Conservation (phyloP, 1,140 invertebrate genomes). For the Temnothorax longispinosus region DNA sequence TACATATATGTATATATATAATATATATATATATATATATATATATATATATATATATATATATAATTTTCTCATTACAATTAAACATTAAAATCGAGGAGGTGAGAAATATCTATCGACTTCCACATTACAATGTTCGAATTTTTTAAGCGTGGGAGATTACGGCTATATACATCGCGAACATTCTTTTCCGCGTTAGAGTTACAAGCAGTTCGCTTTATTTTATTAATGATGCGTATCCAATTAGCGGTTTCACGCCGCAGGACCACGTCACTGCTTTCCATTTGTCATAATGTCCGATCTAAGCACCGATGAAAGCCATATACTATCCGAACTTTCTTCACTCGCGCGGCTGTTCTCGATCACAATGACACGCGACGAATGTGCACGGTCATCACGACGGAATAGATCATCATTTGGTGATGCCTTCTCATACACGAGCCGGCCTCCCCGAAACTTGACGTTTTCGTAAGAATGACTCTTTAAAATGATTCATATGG, state of each 20-base stretch:
- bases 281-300: constrained; percentile 70
- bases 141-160: constrained; percentile 28
- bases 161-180: constrained; percentile 25
- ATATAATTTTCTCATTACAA: not conserved
- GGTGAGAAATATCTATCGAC: not conserved
- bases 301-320: constrained; percentile 68
- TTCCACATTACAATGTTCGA: not conserved
- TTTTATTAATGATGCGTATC: constrained; percentile 75
- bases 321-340: constrained; percentile 64
- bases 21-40: no score
- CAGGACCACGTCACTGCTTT: constrained; percentile 58
- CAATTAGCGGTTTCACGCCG: constrained; percentile 70
- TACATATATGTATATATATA: not conserved
- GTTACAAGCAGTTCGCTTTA: constrained; percentile 49
- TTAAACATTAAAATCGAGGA: not conserved
- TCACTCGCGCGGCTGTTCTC: constrained; percentile 51
- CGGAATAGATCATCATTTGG: constrained; percentile 55
- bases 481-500: constrained; percentile 35
- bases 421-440: constrained; percentile 18
- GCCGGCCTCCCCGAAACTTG: constrained; percentile 3
- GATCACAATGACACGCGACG: constrained; percentile 65
- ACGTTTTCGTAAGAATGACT: constrained; percentile 30
- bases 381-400: constrained; percentile 47
- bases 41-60: no score
- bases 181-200: not conserved